Percentiles rank a stretch among this genome's conserved stretches.
phyloP scores from a whole-genome alignment of 1,140 invertebrate genomes.

The Zaprionus inermis region DNA sequence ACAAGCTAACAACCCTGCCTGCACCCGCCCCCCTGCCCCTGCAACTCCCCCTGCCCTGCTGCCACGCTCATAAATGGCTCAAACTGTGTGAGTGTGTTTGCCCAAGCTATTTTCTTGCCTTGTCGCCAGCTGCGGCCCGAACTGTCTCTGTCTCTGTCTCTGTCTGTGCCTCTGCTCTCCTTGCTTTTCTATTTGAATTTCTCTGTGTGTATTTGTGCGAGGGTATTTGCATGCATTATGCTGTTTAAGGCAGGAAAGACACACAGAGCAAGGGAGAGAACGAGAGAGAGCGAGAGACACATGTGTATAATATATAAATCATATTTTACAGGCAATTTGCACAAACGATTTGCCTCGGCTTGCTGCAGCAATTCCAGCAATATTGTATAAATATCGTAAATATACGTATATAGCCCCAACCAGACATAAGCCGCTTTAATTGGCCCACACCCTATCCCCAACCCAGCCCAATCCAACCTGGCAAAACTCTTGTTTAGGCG shows the following conservation, averaged over 20 bases:
- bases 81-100: slow-evolving; percentile 52
- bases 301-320: slow-evolving; percentile 57
- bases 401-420: not conserved
- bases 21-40: not conserved
- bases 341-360: slow-evolving; percentile 69
- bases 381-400: not conserved
- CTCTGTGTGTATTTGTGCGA: not conserved
- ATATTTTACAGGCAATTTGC: slow-evolving; percentile 78
- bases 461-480: not conserved
- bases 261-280: too few relatives aligned
- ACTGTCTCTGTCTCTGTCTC: not conserved
- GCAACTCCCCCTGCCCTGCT: not conserved
- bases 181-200: slow-evolving; percentile 1
- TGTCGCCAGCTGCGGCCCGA: slow-evolving; percentile 55
- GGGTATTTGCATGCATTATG: slow-evolving; percentile 68
- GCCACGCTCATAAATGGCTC: slow-evolving; percentile 30
- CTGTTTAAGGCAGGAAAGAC: slow-evolving; percentile 39
- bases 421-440: slow-evolving; percentile 46
- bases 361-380: slow-evolving; percentile 34
- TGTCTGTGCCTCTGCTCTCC: not conserved
- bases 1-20: not conserved
- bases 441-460: slow-evolving; percentile 7
- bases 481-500: not conserved
- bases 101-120: slow-evolving; percentile 72
- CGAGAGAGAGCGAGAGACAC: too few relatives aligned